These are phyloP conservation scores for Euborellia annulipes DNA, from an alignment of 1,140 invertebrate genomes.

Conservation along the genomic window DNA sequence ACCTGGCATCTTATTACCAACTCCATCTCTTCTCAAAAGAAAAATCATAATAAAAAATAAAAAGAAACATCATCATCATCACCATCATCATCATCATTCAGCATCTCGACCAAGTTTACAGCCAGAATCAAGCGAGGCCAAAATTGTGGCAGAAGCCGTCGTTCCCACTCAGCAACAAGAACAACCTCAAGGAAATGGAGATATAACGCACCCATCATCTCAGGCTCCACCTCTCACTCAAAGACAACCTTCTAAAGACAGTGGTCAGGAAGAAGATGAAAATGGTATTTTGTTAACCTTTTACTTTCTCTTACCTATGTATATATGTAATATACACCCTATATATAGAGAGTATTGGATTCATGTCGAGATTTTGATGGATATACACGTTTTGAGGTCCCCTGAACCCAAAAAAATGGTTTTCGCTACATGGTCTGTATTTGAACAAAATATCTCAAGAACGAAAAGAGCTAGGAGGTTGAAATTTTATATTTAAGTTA, in stretches of 20 bases:
- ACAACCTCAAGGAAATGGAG: conserved; percentile 36
- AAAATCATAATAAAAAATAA: conserved; percentile 99
- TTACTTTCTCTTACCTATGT: conserved; percentile 11
- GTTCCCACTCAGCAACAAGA: conserved; percentile 19
- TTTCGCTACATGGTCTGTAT: too few relatives aligned
- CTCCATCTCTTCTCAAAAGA: conserved; percentile 63
- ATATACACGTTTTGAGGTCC: too few relatives aligned
- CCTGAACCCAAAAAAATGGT: too few relatives aligned
- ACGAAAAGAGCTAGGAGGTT: too few relatives aligned
- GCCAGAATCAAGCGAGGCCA: conserved; percentile 22
- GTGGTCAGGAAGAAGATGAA: conserved; percentile 35
- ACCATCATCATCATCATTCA: conserved; percentile 38
- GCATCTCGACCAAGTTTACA: conserved; percentile 21
- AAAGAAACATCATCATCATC: conserved; percentile 85
- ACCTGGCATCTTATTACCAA: conserved; percentile 64
- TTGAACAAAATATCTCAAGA: too few relatives aligned
- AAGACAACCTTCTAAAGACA: conserved; percentile 45
- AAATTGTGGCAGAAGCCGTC: conserved; percentile 18
- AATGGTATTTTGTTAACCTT: conserved; percentile 23
- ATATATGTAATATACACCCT: conserved; percentile 1
- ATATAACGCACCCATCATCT: conserved; percentile 35
- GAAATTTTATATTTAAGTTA: too few relatives aligned
- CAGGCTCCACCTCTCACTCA: conserved; percentile 39
- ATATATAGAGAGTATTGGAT: too few relatives aligned
- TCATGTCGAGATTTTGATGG: too few relatives aligned